Base-by-base conservation (phyloP, 2,113 vertebrate species). In the Puntigrus tetrazona region DNA sequence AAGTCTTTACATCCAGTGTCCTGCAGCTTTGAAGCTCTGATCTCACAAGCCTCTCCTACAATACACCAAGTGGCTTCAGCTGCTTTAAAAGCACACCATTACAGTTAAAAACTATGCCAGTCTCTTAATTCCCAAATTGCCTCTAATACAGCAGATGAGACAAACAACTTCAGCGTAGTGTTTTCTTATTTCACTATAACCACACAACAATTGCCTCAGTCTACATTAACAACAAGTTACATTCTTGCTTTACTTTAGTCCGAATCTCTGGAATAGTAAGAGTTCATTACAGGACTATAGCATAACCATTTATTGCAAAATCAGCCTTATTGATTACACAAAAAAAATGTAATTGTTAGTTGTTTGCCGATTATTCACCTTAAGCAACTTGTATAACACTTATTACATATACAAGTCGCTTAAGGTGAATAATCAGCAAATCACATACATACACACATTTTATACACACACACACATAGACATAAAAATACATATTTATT, bases 1-100 rank as follows among this genome's bases (percentile, higher is more conserved):
- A 72, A 43, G 57, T 47, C 20, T 22, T 31, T 63, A 36, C 16
- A 25, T 77, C 31, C 18, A 20, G 27, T 38, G 50, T 57, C 59
- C 31, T 83, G 45, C 55, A 65, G 57, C 70, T 41, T 41, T 61
- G 22, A 77, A 77, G 57, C 74, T 65, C 25, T 69, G 74, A 65
- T 36, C 45, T 69, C 82, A 38, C 9, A 20, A 67, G 41, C 20
- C 22, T 13, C 38, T 36, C 27, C 25, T 63, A 55, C 34, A 45
- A 41, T 20, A 84, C 31, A 59, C 74, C 59, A 78, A 55, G 50
- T 69, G 74, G 25, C 52, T 78, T 57, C 50, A 78, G 31, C 74
- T 50, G 14, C 73, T 47, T 27, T 67, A 69, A 84, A 63, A 78
- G 59, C 57, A 36, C 73, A 18, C 13, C 61, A 77, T 5, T 27